These are phyloP conservation scores for Imbricaverruca yamaguchii DNA, from an alignment of 2,888 invertebrate genomes.

Conservation along the genomic window DNA sequence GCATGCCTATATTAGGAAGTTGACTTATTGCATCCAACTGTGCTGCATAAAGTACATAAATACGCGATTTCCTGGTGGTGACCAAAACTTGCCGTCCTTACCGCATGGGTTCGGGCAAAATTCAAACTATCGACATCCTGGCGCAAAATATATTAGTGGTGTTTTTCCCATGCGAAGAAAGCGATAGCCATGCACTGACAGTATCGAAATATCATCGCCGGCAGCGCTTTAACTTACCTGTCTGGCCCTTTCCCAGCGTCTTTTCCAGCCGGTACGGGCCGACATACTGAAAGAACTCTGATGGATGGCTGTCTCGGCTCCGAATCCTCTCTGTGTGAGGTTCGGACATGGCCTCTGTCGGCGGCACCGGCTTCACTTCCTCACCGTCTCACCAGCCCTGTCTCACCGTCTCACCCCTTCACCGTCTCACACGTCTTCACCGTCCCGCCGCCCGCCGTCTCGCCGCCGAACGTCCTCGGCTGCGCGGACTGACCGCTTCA, in stretches of 20 bases:
- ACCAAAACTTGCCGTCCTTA: no score
- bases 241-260: slow-evolving; percentile 98
- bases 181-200: no score
- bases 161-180: no score
- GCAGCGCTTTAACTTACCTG: slow-evolving; percentile 58
- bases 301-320: slow-evolving; percentile 25
- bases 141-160: no score
- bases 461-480: not conserved
- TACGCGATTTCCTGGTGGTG: no score
- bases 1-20: no score
- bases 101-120: no score
- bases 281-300: slow-evolving; percentile 72
- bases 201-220: no score
- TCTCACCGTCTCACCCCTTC: slow-evolving; percentile 24
- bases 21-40: no score
- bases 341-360: slow-evolving; percentile 29
- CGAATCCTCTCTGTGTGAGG: slow-evolving; percentile 24
- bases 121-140: no score
- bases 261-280: slow-evolving; percentile 98
- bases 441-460: not conserved
- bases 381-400: not conserved
- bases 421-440: not conserved
- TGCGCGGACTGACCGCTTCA: not conserved
- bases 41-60: no score
- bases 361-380: slow-evolving; percentile 9